Evolutionary conservation across 2,113 vertebrate genomes (phyloP).

Genomic region (Microcebus lehilahytsara): DNA sequence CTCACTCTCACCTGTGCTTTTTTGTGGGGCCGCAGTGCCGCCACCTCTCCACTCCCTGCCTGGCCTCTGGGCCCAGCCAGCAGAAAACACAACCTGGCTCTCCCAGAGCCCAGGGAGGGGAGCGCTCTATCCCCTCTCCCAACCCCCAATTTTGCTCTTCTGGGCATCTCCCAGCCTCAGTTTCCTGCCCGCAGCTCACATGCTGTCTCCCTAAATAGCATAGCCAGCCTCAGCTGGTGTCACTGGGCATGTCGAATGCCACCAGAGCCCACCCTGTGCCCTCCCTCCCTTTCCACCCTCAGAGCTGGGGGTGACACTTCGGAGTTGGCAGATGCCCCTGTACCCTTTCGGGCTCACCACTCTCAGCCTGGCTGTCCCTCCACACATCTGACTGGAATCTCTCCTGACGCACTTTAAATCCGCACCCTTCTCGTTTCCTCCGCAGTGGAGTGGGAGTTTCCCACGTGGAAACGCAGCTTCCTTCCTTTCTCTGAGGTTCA

Average conservation of each 20-base stretch:
- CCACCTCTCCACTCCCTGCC: neutral
- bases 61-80: neutral
- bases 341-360: neutral
- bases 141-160: neutral
- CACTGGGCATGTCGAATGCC: neutral
- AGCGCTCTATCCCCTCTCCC: neutral
- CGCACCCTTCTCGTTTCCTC: neutral
- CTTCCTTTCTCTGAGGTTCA: neutral
- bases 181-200: neutral
- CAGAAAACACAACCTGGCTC: neutral
- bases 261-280: neutral
- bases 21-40: neutral
- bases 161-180: neutral
- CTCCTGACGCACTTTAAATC: neutral
- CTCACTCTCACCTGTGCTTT: neutral
- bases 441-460: neutral
- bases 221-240: neutral
- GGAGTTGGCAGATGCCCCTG: fast-evolving
- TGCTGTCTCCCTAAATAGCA: too few relatives aligned
- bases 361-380: neutral
- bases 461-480: neutral
- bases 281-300: neutral
- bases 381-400: neutral
- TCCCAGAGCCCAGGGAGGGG: neutral
- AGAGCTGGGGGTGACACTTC: neutral